phyloP scores from a whole-genome alignment of 2,888 invertebrate species.

The Argyra leucocephala region DNA sequence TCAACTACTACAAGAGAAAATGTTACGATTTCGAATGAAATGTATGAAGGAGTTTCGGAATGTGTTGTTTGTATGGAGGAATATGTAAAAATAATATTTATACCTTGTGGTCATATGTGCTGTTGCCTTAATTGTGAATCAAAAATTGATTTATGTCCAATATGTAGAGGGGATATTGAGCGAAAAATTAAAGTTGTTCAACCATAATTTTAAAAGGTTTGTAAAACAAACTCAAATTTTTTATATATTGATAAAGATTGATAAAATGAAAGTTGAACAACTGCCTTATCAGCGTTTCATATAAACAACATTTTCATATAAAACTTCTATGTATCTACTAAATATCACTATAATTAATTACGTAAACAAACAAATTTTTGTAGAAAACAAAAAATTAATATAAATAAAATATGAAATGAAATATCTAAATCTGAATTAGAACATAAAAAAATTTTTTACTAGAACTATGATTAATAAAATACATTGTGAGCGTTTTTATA shows the following conservation, averaged over 20 bases:
- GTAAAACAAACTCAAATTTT: not conserved
- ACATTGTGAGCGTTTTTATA: too few relatives aligned
- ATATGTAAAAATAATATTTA: slow-evolving; percentile 64
- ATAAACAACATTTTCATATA: too few relatives aligned
- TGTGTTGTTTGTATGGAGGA: slow-evolving; percentile 78
- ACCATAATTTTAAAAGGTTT: slow-evolving; percentile 38
- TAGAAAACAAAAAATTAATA: too few relatives aligned
- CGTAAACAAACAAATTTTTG: too few relatives aligned
- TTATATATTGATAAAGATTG: not conserved
- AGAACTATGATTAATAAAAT: too few relatives aligned
- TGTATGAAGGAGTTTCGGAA: slow-evolving; percentile 47
- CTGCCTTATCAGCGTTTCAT: too few relatives aligned
- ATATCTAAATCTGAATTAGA: too few relatives aligned
- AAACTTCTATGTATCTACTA: too few relatives aligned
- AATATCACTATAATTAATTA: too few relatives aligned
- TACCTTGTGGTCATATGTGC: slow-evolving; percentile 82
- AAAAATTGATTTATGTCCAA: slow-evolving; percentile 57
- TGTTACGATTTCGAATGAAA: slow-evolving; percentile 26
- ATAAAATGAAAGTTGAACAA: not conserved
- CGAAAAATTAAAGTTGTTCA: slow-evolving; percentile 57
- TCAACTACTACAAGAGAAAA: slow-evolving; percentile 31
- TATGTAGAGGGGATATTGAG: slow-evolving; percentile 64
- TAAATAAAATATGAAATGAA: too few relatives aligned
- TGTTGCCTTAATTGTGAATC: slow-evolving; percentile 63
- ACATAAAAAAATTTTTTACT: too few relatives aligned